phyloP scores from a whole-genome alignment of 2,113 vertebrate genomes.

The Pangasianodon hypophthalmus region DNA sequence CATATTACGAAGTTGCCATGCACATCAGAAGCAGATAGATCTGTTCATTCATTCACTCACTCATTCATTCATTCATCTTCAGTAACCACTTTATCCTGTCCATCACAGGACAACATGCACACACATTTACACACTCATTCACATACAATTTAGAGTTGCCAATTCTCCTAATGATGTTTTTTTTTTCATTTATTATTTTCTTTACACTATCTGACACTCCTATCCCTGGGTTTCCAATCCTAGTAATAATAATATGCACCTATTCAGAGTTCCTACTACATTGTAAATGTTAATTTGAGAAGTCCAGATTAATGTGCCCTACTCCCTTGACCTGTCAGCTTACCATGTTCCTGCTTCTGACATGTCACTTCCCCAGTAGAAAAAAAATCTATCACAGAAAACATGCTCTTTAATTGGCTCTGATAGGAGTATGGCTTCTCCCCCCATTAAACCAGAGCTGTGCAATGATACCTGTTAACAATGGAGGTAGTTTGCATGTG shows the following conservation, averaged over 20 bases:
- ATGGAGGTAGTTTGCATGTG: conserved; percentile 16
- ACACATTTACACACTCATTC: neutral
- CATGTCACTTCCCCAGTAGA: neutral
- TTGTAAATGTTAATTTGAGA: neutral
- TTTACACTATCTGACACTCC: neutral
- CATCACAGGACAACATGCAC: neutral
- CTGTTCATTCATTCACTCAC: neutral
- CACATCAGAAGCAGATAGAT: neutral
- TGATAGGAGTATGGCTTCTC: neutral
- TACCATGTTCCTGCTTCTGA: neutral
- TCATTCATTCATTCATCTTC: neutral
- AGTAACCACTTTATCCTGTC: neutral
- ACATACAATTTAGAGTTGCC: neutral
- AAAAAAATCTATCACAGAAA: conserved; percentile 13
- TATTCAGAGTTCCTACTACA: neutral
- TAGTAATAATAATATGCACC: neutral
- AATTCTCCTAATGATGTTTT: neutral
- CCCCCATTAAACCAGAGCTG: neutral
- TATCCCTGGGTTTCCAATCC: neutral
- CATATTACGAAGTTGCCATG: neutral
- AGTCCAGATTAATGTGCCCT: neutral
- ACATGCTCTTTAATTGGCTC: neutral
- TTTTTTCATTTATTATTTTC: neutral
- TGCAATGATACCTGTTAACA: conserved; percentile 45
- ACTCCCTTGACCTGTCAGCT: neutral